These are phyloP conservation scores for Acronicta aceris DNA, from an alignment of 2,888 invertebrate species.

Conservation along the genomic window DNA sequence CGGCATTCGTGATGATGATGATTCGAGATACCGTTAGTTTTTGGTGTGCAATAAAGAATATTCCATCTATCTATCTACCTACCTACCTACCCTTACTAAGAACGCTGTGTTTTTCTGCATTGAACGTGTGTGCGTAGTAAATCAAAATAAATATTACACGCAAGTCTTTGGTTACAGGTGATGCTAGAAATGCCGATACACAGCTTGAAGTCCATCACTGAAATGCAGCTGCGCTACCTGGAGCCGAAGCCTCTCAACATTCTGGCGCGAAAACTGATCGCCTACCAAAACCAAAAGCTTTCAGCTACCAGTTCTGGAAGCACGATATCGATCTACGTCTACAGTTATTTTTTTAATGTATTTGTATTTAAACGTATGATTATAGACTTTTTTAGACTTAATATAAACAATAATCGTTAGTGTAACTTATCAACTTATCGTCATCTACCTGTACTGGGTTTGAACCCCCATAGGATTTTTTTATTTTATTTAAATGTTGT, in stretches of 20 bases:
- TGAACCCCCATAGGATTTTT: too few species aligned
- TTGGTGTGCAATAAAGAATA: too few species aligned
- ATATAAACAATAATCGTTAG: slow-evolving; percentile 2
- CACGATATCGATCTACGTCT: not conserved
- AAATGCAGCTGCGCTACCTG: slow-evolving; percentile 71
- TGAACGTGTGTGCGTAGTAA: too few species aligned
- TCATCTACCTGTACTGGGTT: too few species aligned
- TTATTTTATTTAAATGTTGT: too few species aligned
- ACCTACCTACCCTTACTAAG: too few species aligned
- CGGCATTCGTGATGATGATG: too few species aligned
- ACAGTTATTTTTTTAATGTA: not conserved
- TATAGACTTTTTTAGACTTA: slow-evolving; percentile 8
- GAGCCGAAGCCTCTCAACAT: slow-evolving; percentile 73
- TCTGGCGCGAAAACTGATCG: slow-evolving; percentile 70
- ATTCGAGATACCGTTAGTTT: too few species aligned
- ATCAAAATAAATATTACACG: too few species aligned
- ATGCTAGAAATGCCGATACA: slow-evolving; percentile 73
- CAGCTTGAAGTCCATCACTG: slow-evolving; percentile 70
- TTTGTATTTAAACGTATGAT: slow-evolving; percentile 4
- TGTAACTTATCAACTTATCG: too few species aligned
- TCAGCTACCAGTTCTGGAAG: not conserved
- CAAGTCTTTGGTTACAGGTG: slow-evolving; percentile 63
- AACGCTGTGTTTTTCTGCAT: too few species aligned
- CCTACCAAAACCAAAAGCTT: slow-evolving; percentile 57
- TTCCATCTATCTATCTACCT: too few species aligned